A percentile compares a stretch with the other conserved stretches of the same genome.
phyloP scores from a whole-genome alignment of 2,113 vertebrate genomes.

The Fulmarus glacialis region DNA sequence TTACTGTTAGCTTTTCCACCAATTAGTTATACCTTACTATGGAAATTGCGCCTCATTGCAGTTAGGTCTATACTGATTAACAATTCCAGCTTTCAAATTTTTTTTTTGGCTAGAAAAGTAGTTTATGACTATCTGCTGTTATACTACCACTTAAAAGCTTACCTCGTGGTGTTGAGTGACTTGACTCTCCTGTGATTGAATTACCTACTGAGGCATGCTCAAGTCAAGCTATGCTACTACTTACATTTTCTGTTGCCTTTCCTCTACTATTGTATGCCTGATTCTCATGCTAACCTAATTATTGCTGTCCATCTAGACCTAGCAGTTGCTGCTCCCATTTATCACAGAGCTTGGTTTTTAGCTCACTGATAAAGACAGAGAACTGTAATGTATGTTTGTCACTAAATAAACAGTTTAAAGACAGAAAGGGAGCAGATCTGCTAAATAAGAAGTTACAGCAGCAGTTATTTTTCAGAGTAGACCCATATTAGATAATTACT shows the following conservation, averaged over 20 bases:
- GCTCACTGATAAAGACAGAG: not conserved
- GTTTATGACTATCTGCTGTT: not conserved
- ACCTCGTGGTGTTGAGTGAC: not conserved
- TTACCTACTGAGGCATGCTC: not conserved
- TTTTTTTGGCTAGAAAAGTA: not conserved
- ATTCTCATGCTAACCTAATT: not conserved
- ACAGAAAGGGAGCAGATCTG: not conserved
- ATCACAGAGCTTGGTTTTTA: not conserved
- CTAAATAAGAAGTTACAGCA: not conserved
- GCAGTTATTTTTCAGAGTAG: not conserved
- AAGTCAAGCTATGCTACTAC: fast-evolving
- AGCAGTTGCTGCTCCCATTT: not conserved
- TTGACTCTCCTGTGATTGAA: not conserved
- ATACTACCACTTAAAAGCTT: not conserved
- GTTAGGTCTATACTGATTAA: not conserved
- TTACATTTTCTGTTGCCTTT: not conserved
- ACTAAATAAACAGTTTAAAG: not conserved
- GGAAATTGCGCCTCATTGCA: not conserved
- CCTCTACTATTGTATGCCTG: not conserved
- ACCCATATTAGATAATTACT: not conserved
- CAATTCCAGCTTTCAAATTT: not conserved
- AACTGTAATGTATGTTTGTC: not conserved
- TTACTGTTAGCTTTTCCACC: not conserved
- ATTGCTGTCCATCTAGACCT: not conserved
- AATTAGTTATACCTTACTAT: not conserved